Percentiles rank a stretch among this genome's conserved stretches.
phyloP scores from a whole-genome alignment of 2,888 invertebrate species.

The Octodonta nipae region DNA sequence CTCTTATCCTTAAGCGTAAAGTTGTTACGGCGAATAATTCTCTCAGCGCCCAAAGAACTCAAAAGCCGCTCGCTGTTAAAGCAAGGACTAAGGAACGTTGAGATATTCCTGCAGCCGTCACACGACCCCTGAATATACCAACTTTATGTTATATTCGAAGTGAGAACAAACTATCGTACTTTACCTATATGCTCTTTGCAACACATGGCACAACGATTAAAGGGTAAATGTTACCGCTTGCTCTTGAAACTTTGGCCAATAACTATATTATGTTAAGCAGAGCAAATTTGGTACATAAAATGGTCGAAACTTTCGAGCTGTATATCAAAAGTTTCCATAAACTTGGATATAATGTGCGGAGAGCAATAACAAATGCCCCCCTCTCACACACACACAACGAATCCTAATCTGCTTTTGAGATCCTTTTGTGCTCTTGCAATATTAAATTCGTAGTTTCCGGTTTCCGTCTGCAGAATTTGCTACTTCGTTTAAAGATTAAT shows the following conservation, averaged over 20 bases:
- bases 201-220: conserved; percentile 28
- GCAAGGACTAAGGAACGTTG: too few species aligned
- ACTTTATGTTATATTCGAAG: conserved; percentile 26
- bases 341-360: conserved; percentile 9
- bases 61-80: too few species aligned
- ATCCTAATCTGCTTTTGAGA: conserved; percentile 7
- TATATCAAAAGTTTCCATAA: conserved; percentile 18
- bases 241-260: conserved; percentile 26
- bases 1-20: too few species aligned
- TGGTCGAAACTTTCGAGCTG: conserved; percentile 15
- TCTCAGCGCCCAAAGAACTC: too few species aligned
- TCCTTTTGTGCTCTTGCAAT: conserved; percentile 6
- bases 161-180: conserved; percentile 26
- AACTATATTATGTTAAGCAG: conserved; percentile 25
- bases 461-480: too few species aligned
- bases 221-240: conserved; percentile 27
- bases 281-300: conserved; percentile 19
- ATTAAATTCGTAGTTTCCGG: too few species aligned
- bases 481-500: too few species aligned
- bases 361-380: conserved; percentile 10
- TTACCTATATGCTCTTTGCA: conserved; percentile 24
- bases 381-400: too few species aligned
- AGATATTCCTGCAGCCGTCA: conserved; percentile 8
- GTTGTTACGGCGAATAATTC: too few species aligned
- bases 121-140: conserved; percentile 11